Evolutionary conservation across 2,888 invertebrate species (phyloP).

Genomic region (Phymatocera aterrima): DNA sequence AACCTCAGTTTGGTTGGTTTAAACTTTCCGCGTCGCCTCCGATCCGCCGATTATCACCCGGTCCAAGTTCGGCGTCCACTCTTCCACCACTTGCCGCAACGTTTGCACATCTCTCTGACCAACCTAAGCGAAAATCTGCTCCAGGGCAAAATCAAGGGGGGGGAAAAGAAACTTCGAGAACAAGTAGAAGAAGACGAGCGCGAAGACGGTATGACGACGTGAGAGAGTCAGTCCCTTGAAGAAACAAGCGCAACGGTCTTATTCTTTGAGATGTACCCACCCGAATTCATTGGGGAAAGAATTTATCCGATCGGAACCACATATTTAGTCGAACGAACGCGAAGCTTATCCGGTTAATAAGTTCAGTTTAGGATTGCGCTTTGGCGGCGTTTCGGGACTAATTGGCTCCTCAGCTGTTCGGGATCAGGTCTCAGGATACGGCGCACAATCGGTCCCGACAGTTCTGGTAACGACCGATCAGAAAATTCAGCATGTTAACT

Average conservation of each 20-base stretch:
- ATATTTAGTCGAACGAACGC: constrained; percentile 16
- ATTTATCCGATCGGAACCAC: constrained; percentile 17
- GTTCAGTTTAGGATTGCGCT: constrained; percentile 25
- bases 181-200: too few species aligned
- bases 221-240: neutral
- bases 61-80: neutral
- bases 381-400: constrained; percentile 36
- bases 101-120: neutral
- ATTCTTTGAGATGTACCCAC: neutral
- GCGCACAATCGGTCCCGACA: neutral
- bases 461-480: neutral
- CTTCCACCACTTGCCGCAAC: neutral
- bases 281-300: constrained; percentile 29
- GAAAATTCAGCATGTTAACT: neutral
- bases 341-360: constrained; percentile 28
- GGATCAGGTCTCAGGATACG: neutral
- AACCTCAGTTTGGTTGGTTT: neutral
- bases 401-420: constrained; percentile 20
- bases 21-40: neutral
- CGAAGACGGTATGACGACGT: neutral
- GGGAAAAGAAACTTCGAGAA: neutral
- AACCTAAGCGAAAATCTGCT: neutral
- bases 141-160: neutral
- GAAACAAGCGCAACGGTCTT: neutral
- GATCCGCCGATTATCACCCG: constrained; percentile 5